Evolutionary conservation across 2,888 invertebrate genomes (phyloP), one percentile per base, ranked within the genome.

Genomic region (Athalia circularis): DNA sequence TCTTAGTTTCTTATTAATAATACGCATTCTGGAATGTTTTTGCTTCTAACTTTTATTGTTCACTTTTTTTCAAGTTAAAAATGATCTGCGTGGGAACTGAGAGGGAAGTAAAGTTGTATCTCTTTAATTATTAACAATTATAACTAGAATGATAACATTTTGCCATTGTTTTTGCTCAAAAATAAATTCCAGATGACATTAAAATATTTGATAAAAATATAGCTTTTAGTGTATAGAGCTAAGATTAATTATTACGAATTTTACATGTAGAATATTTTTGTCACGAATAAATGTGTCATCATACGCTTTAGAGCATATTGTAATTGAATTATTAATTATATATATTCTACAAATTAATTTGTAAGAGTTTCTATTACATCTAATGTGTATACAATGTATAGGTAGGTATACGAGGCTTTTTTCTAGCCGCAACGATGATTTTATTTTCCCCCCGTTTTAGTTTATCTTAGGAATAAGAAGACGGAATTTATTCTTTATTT

Each of bases 131-230:
- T 67, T 50, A 4, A 67, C 15, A 68, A 68, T 6, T 52, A 68
- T 54, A 68, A 43, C 29, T 54, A 68, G 52, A 68, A 68, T 54
- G 29, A 52, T 43, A 54, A 54, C 54, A 54, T 68, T 54, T 48
- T 61, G 13, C 61, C 2, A 61, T 61, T 61, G 13, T 13, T 61
- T 59, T 59, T 45, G 57, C 47, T 72, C 45, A 59, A 72, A 29
- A 47, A 7, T 72, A 45, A 68, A 68, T 68, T 54, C 45, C 47
- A 47, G 59, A 72, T 5, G 29, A 72, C 8, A 72, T 72, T 29
- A 65, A 65, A 6, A 54, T 43, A 54, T 72, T 72, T 48, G 45
- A 59, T 59, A 72, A 72, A 72, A 72, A 59, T 47, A 72, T 72
- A 72, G 13, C 52, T 43, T 72, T 59, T 72, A 59, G 6, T 13